Evolutionary conservation across 2,888 invertebrate species (phyloP).

Genomic region (Mythimna impura): DNA sequence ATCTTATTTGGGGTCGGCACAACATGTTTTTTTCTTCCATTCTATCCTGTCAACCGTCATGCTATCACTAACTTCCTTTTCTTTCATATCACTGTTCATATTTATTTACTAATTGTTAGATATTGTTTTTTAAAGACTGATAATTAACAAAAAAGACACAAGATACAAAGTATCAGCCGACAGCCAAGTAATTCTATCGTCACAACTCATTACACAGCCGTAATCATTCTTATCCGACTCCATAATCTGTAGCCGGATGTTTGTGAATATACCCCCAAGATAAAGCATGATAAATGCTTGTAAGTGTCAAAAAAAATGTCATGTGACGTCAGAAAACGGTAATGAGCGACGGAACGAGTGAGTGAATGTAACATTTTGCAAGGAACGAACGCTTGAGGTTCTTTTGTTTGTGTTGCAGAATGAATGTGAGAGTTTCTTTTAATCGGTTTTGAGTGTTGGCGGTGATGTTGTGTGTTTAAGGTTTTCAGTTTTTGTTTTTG

Average conservation of each 20-base stretch:
- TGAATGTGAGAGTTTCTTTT: slow-evolving; percentile 29
- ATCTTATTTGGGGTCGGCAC: too few relatives aligned
- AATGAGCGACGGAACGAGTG: slow-evolving; percentile 68
- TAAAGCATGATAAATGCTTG: slow-evolving; percentile 69
- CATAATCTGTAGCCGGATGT: slow-evolving; percentile 66
- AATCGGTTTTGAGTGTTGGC: slow-evolving; percentile 44
- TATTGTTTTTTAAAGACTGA: background rate
- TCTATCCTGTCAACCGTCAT: too few relatives aligned
- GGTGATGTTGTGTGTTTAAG: slow-evolving; percentile 12
- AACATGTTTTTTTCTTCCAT: too few relatives aligned
- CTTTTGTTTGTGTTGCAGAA: slow-evolving; percentile 36
- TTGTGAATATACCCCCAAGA: slow-evolving; percentile 59
- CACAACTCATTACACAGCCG: slow-evolving; percentile 61
- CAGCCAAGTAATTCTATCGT: slow-evolving; percentile 49
- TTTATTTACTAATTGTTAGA: too few relatives aligned
- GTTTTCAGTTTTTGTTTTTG: background rate
- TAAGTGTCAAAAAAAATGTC: slow-evolving; percentile 69
- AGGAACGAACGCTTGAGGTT: slow-evolving; percentile 25
- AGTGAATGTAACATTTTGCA: slow-evolving; percentile 43
- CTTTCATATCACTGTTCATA: too few relatives aligned
- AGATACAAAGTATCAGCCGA: slow-evolving; percentile 32
- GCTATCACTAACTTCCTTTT: too few relatives aligned
- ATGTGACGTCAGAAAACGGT: slow-evolving; percentile 55
- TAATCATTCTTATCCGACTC: slow-evolving; percentile 64
- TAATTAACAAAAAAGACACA: slow-evolving; percentile 35